A percentile compares a stretch with the other conserved stretches of the same genome.
phyloP scores from a whole-genome alignment of 2,797 vertebrate species.

The Chelon auratus region DNA sequence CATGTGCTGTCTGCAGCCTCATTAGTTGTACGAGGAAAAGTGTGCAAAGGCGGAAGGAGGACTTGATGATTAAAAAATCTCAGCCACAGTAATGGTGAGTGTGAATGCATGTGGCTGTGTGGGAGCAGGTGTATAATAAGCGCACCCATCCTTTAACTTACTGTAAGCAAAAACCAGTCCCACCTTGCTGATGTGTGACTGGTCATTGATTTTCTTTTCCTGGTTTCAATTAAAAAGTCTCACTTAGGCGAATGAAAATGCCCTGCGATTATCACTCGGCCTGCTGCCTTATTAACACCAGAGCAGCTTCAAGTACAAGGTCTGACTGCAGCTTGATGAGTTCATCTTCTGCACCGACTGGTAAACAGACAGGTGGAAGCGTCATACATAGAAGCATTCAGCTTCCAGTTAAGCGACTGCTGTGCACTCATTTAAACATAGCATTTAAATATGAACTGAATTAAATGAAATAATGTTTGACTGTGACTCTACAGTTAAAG shows the following conservation, averaged over 20 bases:
- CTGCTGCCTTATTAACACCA: conserved; percentile 43
- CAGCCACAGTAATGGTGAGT: conserved; percentile 37
- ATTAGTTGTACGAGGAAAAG: conserved; percentile 59
- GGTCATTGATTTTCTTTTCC: conserved; percentile 37
- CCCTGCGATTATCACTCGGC: conserved; percentile 30
- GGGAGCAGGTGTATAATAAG: conserved; percentile 23
- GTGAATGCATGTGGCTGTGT: conserved; percentile 38
- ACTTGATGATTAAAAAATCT: conserved; percentile 57
- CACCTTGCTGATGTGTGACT: conserved; percentile 28
- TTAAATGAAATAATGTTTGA: too few species aligned
- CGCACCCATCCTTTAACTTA: conserved; percentile 43
- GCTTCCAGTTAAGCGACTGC: conserved; percentile 2
- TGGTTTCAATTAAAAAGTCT: conserved; percentile 54
- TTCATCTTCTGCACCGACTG: background rate
- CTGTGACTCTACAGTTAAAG: too few species aligned
- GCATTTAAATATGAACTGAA: background rate
- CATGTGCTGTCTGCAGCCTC: conserved; percentile 66
- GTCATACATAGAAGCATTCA: background rate
- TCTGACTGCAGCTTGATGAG: conserved; percentile 24
- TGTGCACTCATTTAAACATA: conserved; percentile 1
- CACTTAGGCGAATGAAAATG: conserved; percentile 33
- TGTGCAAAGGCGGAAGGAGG: conserved; percentile 31
- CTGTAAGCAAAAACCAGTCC: conserved; percentile 45
- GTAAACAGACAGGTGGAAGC: conserved; percentile 21
- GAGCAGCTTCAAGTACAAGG: conserved; percentile 7